A percentile compares a stretch with the other conserved stretches of the same genome.
These are phyloP conservation scores for Sorex maritimensis DNA, from an alignment of 2,797 vertebrate species.

Conservation along the genomic window DNA sequence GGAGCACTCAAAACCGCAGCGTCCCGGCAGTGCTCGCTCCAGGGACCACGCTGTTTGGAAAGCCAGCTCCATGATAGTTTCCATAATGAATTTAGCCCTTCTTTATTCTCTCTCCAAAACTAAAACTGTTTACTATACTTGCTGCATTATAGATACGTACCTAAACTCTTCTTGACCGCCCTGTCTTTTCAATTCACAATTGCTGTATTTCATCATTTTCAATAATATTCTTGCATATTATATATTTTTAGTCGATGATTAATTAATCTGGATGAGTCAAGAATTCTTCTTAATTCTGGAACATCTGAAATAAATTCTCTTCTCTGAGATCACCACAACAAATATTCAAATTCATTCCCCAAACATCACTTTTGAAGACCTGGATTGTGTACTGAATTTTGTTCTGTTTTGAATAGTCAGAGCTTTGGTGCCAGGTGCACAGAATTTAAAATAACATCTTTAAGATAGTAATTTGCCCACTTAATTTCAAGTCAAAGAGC, in stretches of 20 bases:
- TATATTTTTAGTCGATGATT: slow-evolving; percentile 91
- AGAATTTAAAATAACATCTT: slow-evolving; percentile 35
- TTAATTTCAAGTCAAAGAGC: slow-evolving; percentile 47
- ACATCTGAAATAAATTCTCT: slow-evolving; percentile 88
- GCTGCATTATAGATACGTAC: background rate
- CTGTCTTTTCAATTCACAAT: slow-evolving; percentile 78
- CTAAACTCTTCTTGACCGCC: slow-evolving; percentile 65
- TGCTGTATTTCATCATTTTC: slow-evolving; percentile 82
- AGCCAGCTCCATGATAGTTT: background rate
- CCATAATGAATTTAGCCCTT: background rate
- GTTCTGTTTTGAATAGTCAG: slow-evolving; percentile 36
- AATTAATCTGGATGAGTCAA: slow-evolving; percentile 89
- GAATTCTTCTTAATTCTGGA: slow-evolving; percentile 86
- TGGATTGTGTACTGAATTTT: slow-evolving; percentile 83
- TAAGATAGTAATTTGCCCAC: background rate
- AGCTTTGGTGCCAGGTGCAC: background rate
- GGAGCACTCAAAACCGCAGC: too few relatives aligned
- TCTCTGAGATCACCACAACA: slow-evolving; percentile 85
- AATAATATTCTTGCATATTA: slow-evolving; percentile 83
- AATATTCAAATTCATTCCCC: slow-evolving; percentile 84
- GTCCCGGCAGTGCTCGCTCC: too few relatives aligned
- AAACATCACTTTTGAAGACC: slow-evolving; percentile 84
- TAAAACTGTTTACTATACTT: slow-evolving; percentile 6
- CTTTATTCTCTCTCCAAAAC: background rate
- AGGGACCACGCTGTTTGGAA: background rate